phyloP scores from a whole-genome alignment of 2,113 vertebrate species.

The Syrrhaptes paradoxus region DNA sequence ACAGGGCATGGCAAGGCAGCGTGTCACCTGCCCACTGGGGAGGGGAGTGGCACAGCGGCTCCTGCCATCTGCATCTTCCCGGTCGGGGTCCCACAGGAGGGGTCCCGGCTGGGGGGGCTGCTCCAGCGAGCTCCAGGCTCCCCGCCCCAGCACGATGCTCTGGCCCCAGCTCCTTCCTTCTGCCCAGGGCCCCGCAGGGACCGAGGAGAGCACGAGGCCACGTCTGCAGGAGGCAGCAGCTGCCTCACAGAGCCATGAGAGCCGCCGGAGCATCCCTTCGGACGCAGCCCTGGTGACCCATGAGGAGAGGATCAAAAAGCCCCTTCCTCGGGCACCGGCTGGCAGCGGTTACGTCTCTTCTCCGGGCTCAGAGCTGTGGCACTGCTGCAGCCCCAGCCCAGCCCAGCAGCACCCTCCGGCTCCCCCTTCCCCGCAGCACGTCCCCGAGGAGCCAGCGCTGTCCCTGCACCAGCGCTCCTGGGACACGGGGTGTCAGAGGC shows the following conservation, averaged over 20 bases:
- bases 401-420: background rate
- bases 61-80: background rate
- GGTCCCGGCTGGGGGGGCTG: background rate
- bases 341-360: background rate
- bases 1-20: background rate
- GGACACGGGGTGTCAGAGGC: background rate
- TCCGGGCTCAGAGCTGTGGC: background rate
- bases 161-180: background rate
- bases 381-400: background rate
- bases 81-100: rapidly evolving
- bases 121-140: background rate
- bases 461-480: background rate
- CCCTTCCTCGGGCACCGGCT: background rate
- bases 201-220: rapidly evolving
- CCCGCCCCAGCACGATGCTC: too few species aligned
- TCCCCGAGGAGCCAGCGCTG: background rate
- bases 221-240: background rate
- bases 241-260: background rate
- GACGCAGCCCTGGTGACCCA: background rate
- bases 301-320: background rate
- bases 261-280: rapidly evolving
- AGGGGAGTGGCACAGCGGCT: background rate
- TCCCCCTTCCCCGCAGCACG: background rate
- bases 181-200: background rate
- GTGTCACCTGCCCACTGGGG: rapidly evolving